Conservation (phyloP, 1,140 invertebrate genomes). For the Phenacoccus solenopsis region DNA sequence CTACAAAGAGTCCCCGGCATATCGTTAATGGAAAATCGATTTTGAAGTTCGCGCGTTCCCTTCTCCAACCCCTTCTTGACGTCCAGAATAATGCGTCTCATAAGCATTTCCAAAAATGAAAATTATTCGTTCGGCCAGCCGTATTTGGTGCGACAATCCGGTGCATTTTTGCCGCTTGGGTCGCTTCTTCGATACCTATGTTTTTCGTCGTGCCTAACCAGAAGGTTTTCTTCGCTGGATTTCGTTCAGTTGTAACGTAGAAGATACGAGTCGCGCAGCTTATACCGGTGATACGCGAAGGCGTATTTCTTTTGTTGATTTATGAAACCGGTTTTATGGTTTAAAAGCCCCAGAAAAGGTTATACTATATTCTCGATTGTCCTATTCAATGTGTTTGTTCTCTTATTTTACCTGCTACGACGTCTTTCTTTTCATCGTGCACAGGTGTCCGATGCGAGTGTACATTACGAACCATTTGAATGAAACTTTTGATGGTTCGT, state of each 20-base stretch:
- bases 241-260: too few relatives aligned
- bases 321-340: not conserved
- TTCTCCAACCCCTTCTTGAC: too few relatives aligned
- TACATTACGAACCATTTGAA: too few relatives aligned
- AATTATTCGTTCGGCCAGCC: not conserved
- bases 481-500: too few relatives aligned
- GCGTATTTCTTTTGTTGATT: not conserved
- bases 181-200: too few relatives aligned
- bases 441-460: too few relatives aligned
- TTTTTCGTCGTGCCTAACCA: too few relatives aligned
- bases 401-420: not conserved
- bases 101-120: constrained; percentile 7
- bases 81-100: constrained; percentile 4
- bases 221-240: too few relatives aligned
- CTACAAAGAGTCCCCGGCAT: not conserved
- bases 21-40: constrained; percentile 16
- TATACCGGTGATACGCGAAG: not conserved
- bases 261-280: too few relatives aligned
- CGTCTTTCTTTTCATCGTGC: not conserved
- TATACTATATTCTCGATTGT: not conserved
- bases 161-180: too few relatives aligned
- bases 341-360: not conserved
- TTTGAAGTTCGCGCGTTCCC: constrained; percentile 5
- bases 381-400: not conserved
- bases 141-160: too few relatives aligned